phyloP scores from a whole-genome alignment of 2,797 vertebrate species.

The Anguilla anguilla region DNA sequence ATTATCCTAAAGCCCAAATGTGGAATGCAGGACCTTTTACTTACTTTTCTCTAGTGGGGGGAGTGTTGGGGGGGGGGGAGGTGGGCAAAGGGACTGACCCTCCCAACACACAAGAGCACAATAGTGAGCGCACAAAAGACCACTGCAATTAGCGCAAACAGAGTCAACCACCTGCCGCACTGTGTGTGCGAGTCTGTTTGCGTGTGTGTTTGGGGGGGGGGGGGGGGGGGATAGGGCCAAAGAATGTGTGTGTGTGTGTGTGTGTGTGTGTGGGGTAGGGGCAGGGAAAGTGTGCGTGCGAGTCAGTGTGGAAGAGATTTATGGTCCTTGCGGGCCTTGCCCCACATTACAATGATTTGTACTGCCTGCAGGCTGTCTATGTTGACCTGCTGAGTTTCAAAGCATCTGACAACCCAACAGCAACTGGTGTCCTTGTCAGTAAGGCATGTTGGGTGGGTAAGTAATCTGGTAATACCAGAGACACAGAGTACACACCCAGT shows the following conservation, averaged over 20 bases:
- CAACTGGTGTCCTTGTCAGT: conserved; percentile 25
- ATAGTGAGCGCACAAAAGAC: neutral
- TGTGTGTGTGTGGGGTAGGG: neutral
- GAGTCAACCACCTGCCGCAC: conserved; percentile 8
- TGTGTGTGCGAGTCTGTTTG: conserved; percentile 14
- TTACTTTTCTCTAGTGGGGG: conserved; percentile 19
- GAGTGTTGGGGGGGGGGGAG: neutral
- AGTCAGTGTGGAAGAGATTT: conserved; percentile 28
- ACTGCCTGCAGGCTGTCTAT: neutral
- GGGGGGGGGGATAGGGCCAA: neutral
- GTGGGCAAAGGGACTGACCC: neutral
- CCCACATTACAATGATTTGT: conserved; percentile 18
- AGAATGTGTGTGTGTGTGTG: neutral
- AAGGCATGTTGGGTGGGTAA: neutral
- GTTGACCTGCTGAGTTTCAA: conserved; percentile 19
- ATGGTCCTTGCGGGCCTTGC: neutral
- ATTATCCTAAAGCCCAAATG: conserved; percentile 22
- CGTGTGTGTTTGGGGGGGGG: conserved; percentile 5
- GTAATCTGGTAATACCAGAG: neutral
- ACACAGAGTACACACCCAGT: neutral
- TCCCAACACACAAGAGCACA: conserved; percentile 31
- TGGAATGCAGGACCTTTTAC: conserved; percentile 42
- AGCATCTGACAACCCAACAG: conserved; percentile 13
- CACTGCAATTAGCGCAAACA: conserved; percentile 38
- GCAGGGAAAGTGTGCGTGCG: conserved; percentile 5